Evolutionary conservation across 2,797 vertebrate species (phyloP), one percentile per base, ranked within the genome.

Genomic region (Dendrocincla fuliginosa): DNA sequence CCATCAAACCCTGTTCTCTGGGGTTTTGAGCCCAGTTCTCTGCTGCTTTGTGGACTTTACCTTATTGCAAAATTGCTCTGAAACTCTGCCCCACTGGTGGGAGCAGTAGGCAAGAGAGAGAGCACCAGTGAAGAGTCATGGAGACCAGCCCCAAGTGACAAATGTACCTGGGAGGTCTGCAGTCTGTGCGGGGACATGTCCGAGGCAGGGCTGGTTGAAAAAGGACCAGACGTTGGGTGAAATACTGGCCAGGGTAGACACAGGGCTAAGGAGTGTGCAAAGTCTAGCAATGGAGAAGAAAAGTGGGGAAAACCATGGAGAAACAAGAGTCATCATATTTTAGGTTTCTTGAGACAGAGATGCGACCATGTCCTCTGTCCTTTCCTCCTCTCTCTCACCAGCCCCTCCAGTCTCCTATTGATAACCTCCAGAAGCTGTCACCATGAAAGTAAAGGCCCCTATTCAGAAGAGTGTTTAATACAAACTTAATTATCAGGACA

Each of bases 371-470:
- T 39, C 39, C 30, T 81, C 24, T 0, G 1, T 65, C 28, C 35
- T 63, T 42, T 50, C 46, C 7, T 41, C 63, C 11, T 16, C 25
- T 56, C 47, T n/a, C 3, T 25, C 0, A 0, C 35, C 1, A 2
- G 16, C 17, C n/a, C 32, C 67, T 88, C 41, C 3, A 4, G 23
- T 74, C 37, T 74, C 27, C n/a, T 85, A 16, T 15, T 5, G 7
- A 24, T 32, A 79, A 39, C 52, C 74, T 42, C 18, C 27, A 49
- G 49, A 33, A 67, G 56, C 24, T 75, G 60, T 39, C 30, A 39
- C 57, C 7, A 1, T 0, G 5, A 10, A 3, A 90, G 57, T 5
- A 61, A 87, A 85, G 60, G 35, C 37, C 25, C 24, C 28, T 17
- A 0, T 56, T 90, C 63, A 77, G 59, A 7, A 87, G 91, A 93